These are phyloP conservation scores for Sminthurinus aureus DNA, from an alignment of 2,888 invertebrate genomes.

Conservation along the genomic window DNA sequence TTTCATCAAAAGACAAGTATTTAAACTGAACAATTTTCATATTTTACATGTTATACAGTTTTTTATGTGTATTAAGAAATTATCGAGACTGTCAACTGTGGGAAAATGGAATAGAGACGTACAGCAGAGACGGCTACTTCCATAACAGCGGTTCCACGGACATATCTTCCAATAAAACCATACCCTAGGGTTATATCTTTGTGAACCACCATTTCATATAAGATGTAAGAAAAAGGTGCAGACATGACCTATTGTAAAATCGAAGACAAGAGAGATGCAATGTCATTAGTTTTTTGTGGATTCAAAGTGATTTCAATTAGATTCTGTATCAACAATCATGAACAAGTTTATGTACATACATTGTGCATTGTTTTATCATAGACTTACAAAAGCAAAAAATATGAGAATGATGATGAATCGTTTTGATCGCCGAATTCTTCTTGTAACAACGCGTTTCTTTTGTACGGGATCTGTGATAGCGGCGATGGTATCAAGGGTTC, in stretches of 20 bases:
- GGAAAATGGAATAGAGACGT: too few relatives aligned
- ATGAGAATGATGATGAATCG: background rate
- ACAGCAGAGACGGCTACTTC: background rate
- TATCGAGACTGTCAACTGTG: too few relatives aligned
- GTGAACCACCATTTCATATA: background rate
- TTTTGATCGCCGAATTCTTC: conserved; percentile 13
- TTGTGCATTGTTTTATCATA: too few relatives aligned
- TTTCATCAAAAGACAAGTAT: too few relatives aligned
- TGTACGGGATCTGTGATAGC: conserved; percentile 10
- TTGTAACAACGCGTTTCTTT: background rate
- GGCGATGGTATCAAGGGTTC: background rate
- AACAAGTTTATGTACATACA: too few relatives aligned
- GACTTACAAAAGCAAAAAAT: conserved; percentile 14
- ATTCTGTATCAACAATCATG: too few relatives aligned
- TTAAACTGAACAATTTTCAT: too few relatives aligned
- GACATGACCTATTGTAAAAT: background rate
- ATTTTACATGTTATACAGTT: too few relatives aligned
- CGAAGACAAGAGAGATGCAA: background rate
- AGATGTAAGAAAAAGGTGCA: background rate
- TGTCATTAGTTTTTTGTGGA: too few relatives aligned
- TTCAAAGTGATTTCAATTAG: too few relatives aligned
- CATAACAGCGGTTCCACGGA: background rate
- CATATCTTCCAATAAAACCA: conserved; percentile 21
- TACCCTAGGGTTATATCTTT: background rate
- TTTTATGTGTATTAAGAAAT: too few relatives aligned